These are phyloP conservation scores for Octodon degus DNA, from an alignment of 2,113 vertebrate species.

Conservation along the genomic window DNA sequence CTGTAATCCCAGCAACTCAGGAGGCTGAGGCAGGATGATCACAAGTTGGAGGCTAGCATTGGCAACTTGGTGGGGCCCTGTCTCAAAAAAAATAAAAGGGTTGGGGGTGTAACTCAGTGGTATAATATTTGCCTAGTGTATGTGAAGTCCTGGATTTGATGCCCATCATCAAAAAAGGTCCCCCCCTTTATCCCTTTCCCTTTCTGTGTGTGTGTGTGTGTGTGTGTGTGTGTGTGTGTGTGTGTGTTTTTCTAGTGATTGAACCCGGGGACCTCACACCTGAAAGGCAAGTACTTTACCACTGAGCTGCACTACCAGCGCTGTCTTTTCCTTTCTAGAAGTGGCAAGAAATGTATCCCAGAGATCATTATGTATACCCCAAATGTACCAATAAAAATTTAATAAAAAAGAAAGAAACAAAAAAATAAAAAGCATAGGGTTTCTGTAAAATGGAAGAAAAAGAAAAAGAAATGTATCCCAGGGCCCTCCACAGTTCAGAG, in stretches of 20 bases:
- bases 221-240: not conserved
- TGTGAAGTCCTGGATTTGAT: not conserved
- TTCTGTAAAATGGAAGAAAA: not conserved
- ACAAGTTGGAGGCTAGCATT: not conserved
- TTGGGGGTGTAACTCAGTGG: not conserved
- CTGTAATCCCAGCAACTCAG: not conserved
- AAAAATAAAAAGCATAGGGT: not conserved
- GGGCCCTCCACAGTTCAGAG: not conserved
- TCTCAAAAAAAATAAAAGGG: not conserved
- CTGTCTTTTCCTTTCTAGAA: constrained; percentile 22
- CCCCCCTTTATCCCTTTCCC: not conserved
- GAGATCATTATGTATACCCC: not conserved
- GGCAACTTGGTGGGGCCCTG: not conserved
- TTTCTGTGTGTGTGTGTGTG: not conserved
- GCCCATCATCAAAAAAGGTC: not conserved
- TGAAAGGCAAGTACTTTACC: not conserved
- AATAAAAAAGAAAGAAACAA: not conserved
- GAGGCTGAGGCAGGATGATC: not conserved
- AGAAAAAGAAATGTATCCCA: not conserved
- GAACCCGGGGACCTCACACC: not conserved
- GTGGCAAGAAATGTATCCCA: not conserved
- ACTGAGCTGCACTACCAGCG: not conserved
- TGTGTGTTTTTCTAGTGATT: not conserved
- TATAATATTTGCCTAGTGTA: not conserved
- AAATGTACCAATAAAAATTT: not conserved